Conservation (phyloP, 1,140 invertebrate genomes). For the Oscheius sp. region DNA sequence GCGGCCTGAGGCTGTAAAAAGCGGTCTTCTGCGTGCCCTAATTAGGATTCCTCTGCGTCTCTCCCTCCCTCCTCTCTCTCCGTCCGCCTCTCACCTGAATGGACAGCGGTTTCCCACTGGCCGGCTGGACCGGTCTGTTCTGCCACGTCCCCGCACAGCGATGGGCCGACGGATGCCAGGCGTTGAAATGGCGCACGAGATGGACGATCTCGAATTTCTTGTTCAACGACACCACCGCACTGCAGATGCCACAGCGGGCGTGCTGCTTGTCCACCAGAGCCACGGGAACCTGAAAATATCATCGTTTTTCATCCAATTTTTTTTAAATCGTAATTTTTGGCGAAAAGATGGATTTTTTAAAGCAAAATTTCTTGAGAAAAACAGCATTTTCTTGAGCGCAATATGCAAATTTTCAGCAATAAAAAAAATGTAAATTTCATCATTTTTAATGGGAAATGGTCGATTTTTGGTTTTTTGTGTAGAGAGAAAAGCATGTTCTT, state of each 20-base stretch:
- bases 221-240: constrained; percentile 54
- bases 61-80: neutral
- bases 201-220: constrained; percentile 61
- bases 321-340: neutral
- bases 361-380: too few relatives aligned
- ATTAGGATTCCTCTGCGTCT: too few relatives aligned
- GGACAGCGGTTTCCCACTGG: constrained; percentile 17
- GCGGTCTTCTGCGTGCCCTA: too few relatives aligned
- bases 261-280: constrained; percentile 58
- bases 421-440: neutral
- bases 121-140: neutral
- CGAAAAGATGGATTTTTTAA: neutral
- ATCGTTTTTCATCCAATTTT: too few relatives aligned
- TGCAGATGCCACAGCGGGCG: constrained; percentile 57
- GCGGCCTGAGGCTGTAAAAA: too few relatives aligned
- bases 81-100: constrained; percentile 1
- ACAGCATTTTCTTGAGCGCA: too few relatives aligned
- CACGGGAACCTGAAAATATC: constrained; percentile 49
- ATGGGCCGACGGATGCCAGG: constrained; percentile 58
- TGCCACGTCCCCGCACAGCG: constrained; percentile 57
- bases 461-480: too few relatives aligned
- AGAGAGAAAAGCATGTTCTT: too few relatives aligned
- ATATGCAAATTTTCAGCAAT: too few relatives aligned
- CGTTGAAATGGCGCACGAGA: constrained; percentile 59
- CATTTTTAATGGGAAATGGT: too few relatives aligned